Base-by-base conservation (phyloP, 2,113 vertebrate species). In the Centrocercus urophasianus region DNA sequence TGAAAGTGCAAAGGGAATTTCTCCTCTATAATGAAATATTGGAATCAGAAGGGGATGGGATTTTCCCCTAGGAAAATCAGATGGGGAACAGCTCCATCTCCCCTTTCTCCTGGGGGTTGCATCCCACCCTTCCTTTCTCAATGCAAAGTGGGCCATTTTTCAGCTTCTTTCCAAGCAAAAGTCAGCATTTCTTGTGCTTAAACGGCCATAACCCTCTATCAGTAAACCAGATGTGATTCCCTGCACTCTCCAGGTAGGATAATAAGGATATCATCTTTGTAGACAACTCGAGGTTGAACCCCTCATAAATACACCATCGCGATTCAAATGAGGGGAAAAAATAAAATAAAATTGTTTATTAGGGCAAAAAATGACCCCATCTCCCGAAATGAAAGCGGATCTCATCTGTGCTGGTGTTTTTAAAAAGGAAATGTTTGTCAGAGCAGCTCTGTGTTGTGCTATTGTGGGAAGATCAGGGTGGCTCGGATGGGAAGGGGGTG, bases 1-100 rank as follows among this genome's bases (percentile, higher is more conserved):
- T 86, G 67, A 86, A 95, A 93, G 83, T 92, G 86, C 86, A 38
- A 90, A 90, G 73, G 50, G 80, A 92, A 86, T 93, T 72, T 60
- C 80, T 95, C 86, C 43, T 79, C 59, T 19, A 52, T 38, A 90
- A 88, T 60, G 83, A 90, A 95, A 88, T 92, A 90, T 65, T 92
- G 38, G 90, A 75, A 90, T 83, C 79, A 85, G 92, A 90, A 92
- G 71, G 34, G 56, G 56, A 89, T 77, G 47, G 22, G 47, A 24
- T 12, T 60, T 64, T 27, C 0, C n/a, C 16, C 4, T 4, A 0
- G 0, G 16, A 43, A 91, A 85, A 52, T 52, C 38, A 13, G 13
- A 42, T 36, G 22, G n/a, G 48, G 60, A 57, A 11, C 18, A 57
- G 24, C 34, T 13, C 45, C 60, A 38, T 42, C 40, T 4, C 22